Base-by-base conservation (phyloP, 2,888 invertebrate species). In the Dendrolimus pini region DNA sequence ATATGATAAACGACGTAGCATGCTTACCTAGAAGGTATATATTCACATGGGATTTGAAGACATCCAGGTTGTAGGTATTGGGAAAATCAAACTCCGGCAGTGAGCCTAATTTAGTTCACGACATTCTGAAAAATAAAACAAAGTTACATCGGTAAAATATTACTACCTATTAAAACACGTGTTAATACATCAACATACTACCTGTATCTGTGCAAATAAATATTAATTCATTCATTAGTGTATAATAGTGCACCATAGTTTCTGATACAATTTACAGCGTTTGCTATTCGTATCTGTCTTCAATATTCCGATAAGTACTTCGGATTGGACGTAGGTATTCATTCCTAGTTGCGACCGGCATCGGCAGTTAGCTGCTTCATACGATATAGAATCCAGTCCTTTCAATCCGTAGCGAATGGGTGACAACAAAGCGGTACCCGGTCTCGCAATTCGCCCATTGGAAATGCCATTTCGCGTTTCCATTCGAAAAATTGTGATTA, bases 361-460 rank as follows among this genome's bases (percentile, higher is more conserved):
- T 73, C 74, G 77, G 71, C 78, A 76, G 77, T 75, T 78, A 78
- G 74, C 78, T 77, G 78, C 71, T 76, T 68, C 71, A 69, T 74
- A 70, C 77, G 80, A 82, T 82, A 82, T 78, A 73, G 78, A 74
- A 80, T 77, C 72, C 74, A 77, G 71, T 70, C 76, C 75, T 83
- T 85, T 83, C 79, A 82, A 77, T 79, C 70, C 69, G 69, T 61
- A 66, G 63, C 70, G 74, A 75, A 74, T 71, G 61, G 71, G 66
- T 69, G 74, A 70, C 75, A 75, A 83, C 82, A 84, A 85, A 78
- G 80, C 76, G 75, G 71, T 74, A 76, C 81, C 78, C 30, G 30
- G 74, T 70, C 75, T 70, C 66, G 67, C 74, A 75, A 77, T 78
- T 76, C 76, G 69, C 74, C 77, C 75, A 77, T 80, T 81, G 71